These are phyloP conservation scores for Caiman crocodilus DNA, from an alignment of 2,797 vertebrate genomes.

Conservation along the genomic window DNA sequence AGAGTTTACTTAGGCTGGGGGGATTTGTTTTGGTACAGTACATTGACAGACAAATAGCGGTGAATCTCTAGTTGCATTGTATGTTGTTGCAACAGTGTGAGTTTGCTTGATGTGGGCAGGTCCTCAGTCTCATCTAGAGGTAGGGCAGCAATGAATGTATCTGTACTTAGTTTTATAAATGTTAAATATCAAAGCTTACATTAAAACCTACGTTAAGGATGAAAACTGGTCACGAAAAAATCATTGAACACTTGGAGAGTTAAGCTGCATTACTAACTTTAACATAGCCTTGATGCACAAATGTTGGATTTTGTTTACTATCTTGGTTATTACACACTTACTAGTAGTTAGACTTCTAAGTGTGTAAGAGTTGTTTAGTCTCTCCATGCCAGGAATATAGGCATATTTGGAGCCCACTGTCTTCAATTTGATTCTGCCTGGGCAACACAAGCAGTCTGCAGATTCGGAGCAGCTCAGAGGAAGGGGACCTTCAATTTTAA, in stretches of 20 bases:
- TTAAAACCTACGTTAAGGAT: neutral
- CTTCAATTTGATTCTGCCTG: fast-evolving
- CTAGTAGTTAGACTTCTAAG: neutral
- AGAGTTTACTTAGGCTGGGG: neutral
- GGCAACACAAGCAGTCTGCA: fast-evolving
- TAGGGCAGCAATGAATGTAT: neutral
- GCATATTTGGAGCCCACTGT: no score
- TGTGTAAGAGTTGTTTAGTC: fast-evolving
- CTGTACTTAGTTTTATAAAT: neutral
- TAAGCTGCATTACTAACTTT: neutral
- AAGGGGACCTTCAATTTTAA: neutral
- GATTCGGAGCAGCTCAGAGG: neutral
- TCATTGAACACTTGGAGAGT: neutral
- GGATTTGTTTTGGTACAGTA: neutral
- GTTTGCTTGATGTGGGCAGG: neutral
- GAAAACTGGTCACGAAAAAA: neutral
- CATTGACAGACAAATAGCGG: neutral
- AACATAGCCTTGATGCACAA: neutral
- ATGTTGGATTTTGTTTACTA: neutral
- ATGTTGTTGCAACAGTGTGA: neutral
- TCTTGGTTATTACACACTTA: neutral
- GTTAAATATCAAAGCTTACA: neutral
- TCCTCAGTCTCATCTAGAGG: neutral
- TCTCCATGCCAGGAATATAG: no score
- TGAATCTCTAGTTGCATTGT: neutral